Evolutionary conservation across 2,113 vertebrate species (phyloP), one percentile per base, ranked within the genome.

Genomic region (Cavia porcellus): DNA sequence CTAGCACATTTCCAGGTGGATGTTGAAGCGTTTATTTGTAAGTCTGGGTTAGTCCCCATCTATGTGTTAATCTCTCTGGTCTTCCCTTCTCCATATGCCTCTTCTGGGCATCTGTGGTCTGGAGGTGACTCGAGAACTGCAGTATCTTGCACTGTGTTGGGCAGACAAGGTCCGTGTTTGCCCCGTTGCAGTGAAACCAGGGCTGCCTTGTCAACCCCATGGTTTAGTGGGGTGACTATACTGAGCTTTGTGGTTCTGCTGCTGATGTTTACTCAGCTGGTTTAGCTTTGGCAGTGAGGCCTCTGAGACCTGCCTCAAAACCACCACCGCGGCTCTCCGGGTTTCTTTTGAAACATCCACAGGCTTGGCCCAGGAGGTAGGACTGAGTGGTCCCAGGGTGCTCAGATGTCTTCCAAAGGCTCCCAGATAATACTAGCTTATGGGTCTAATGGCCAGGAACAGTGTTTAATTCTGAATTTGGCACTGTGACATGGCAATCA

Each of bases 1-100:
- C 92, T 90, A 93, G 96, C 89, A 90, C 89, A 88, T 94, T 98
- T 98, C 94, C 91, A 92, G 95, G 94, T 81, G 90, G 66, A 89
- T 87, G 30, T 93, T 87, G 96, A 97, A 97, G 74, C 38, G 20
- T 87, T 97, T 94, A 5, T 85, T 96, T 95, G 89, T 86, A 98
- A 97, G 88, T 97, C 91, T 95, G 88, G 79, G 75, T 80, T 87
- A 92, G 59, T 96, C 87, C 70, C 90, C 80, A 84, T 64, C 90
- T 86, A 80, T 87, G 80, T 85, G 85, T 90, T 94, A 96, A 82
- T 97, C 96, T 97, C n/a, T 52, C 25, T 38, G 88, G 47, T 70
- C 75, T 79, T 38, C 50, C 89, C 82, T 59, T 68, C 94, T 92
- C 93, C 96, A 86, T 87, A 93, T 97, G 92, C 20, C 20, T 55